Evolutionary conservation across 1,140 invertebrate species (phyloP).

Genomic region (Plectus sambesii): DNA sequence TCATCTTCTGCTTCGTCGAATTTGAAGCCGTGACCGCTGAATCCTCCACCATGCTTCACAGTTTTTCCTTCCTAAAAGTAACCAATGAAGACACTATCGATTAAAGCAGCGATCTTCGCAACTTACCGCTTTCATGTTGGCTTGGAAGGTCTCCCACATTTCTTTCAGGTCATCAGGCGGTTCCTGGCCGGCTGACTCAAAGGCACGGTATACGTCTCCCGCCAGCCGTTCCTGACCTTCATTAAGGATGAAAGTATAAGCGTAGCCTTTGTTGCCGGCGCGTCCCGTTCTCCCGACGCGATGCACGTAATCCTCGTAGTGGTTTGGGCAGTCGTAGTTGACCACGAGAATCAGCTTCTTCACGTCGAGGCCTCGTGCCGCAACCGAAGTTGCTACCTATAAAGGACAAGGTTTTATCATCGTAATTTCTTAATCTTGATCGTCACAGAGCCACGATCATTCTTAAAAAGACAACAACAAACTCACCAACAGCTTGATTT

Average conservation of each 20-base stretch:
- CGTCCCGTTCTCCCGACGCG: constrained; percentile 72
- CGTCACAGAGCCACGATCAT: constrained; percentile 1
- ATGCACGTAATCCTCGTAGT: constrained; percentile 99
- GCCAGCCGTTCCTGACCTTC: constrained; percentile 63
- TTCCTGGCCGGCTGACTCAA: constrained; percentile 33
- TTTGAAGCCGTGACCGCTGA: constrained; percentile 67
- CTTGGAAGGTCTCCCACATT: constrained; percentile 35
- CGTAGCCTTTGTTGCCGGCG: constrained; percentile 88
- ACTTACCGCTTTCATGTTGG: constrained; percentile 30
- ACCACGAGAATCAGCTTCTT: constrained; percentile 94
- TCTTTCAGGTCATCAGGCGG: constrained; percentile 35
- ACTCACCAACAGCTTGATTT: constrained; percentile 56
- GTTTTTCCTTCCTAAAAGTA: constrained; percentile 73
- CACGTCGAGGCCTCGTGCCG: constrained; percentile 89
- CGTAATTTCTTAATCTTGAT: constrained; percentile 5
- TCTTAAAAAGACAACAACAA: constrained; percentile 14
- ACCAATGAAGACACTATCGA: constrained; percentile 45
- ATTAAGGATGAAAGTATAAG: constrained; percentile 89
- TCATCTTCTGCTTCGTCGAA: constrained; percentile 97
- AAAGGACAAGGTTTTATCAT: constrained; percentile 15
- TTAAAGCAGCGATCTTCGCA: not conserved
- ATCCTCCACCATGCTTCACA: constrained; percentile 83
- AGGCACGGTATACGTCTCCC: constrained; percentile 40
- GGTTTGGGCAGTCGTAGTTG: constrained; percentile 99
- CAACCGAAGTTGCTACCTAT: constrained; percentile 81